A percentile compares a stretch with the other conserved stretches of the same genome.
Evolutionary conservation across 2,888 invertebrate species (phyloP).

Genomic region (Andrena fulva): DNA sequence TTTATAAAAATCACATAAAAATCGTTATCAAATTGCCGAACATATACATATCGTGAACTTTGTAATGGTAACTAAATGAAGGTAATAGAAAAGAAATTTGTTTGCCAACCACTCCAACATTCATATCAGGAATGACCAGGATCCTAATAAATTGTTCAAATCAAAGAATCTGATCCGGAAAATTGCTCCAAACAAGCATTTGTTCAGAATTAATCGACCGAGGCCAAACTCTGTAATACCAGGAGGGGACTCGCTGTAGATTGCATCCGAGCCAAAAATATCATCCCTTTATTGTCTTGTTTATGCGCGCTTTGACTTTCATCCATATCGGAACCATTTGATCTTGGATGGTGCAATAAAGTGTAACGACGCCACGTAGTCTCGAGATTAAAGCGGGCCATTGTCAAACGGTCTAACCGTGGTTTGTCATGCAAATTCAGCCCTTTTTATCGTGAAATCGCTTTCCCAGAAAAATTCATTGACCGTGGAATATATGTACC

Average conservation of each 20-base stretch:
- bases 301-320: slow-evolving; percentile 31
- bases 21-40: too few relatives aligned
- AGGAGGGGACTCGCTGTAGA: background rate
- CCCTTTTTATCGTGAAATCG: slow-evolving; percentile 46
- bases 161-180: too few relatives aligned
- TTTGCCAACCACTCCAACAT: too few relatives aligned
- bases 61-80: too few relatives aligned
- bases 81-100: too few relatives aligned
- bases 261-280: slow-evolving; percentile 8
- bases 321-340: slow-evolving; percentile 28
- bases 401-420: slow-evolving; percentile 38
- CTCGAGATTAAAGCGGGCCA: slow-evolving; percentile 40
- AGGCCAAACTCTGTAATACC: too few relatives aligned
- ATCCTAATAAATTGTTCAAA: too few relatives aligned
- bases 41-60: too few relatives aligned
- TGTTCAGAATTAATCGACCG: too few relatives aligned
- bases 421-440: slow-evolving; percentile 53
- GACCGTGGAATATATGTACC: slow-evolving; percentile 53
- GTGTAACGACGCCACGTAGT: slow-evolving; percentile 25
- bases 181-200: too few relatives aligned
- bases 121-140: too few relatives aligned
- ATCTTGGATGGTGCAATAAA: slow-evolving; percentile 35
- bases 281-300: slow-evolving; percentile 22
- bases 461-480: slow-evolving; percentile 48
- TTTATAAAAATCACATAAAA: too few relatives aligned